Percentiles rank a stretch among this genome's conserved stretches.
Conservation (phyloP, 2,797 vertebrate genomes). For the Eidolon dupreanum region DNA sequence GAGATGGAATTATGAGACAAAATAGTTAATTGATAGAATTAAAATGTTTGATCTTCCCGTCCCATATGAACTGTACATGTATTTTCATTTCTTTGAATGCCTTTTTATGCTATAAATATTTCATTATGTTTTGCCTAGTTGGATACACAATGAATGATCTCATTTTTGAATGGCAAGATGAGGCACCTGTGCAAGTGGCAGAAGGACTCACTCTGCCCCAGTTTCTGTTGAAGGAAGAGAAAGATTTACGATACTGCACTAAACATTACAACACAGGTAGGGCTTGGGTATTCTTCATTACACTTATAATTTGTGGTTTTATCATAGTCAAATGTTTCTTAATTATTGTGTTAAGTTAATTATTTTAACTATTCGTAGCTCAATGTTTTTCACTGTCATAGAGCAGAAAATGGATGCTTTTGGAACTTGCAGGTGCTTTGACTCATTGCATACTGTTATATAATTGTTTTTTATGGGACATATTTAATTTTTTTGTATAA, state of each 20-base stretch:
- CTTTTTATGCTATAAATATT: not conserved
- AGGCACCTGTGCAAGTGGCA: constrained; percentile 96
- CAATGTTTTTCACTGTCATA: not conserved
- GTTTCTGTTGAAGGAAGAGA: constrained; percentile 97
- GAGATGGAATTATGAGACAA: not conserved
- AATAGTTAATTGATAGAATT: not conserved
- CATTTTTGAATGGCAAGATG: constrained; percentile 99
- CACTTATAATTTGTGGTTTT: not conserved
- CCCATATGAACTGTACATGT: not conserved
- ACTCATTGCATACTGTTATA: not conserved
- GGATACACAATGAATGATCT: constrained; percentile 99
- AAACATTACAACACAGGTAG: constrained; percentile 99
- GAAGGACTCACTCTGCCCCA: constrained; percentile 98
- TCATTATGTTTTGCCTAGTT: constrained; percentile 87
- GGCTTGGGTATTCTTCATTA: not conserved
- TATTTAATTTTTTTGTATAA: not conserved
- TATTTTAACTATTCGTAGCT: not conserved
- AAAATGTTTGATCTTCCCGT: not conserved
- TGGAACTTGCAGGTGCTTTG: not conserved
- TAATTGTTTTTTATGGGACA: not conserved
- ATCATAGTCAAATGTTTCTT: not conserved
- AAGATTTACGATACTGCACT: constrained; percentile 97
- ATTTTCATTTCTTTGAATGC: not conserved
- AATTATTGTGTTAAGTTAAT: not conserved
- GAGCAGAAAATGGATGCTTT: not conserved